phyloP scores from a whole-genome alignment of 92 coral and sea anemone genomes.

The Plumapathes pennacea region DNA sequence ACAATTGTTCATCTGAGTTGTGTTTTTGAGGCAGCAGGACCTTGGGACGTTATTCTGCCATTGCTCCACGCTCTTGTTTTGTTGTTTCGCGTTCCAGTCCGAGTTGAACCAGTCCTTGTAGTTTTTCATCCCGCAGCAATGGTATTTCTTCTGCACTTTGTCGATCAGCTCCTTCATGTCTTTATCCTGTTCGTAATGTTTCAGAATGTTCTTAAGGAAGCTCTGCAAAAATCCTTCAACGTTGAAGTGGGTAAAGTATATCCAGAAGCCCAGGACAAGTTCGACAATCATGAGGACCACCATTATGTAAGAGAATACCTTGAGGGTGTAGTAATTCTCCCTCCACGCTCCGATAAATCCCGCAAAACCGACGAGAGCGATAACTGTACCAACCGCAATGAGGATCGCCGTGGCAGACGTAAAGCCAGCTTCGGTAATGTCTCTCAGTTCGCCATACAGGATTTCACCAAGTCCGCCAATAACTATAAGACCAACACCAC shows the following conservation, averaged over 20 bases:
- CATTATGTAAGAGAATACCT: slow-evolving; percentile 53
- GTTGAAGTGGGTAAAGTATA: slow-evolving; percentile 65
- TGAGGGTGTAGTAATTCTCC: slow-evolving; percentile 47
- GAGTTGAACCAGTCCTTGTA: slow-evolving; percentile 71
- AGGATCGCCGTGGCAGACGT: slow-evolving; percentile 67
- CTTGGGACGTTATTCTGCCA: slow-evolving; percentile 59
- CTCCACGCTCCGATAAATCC: slow-evolving; percentile 65
- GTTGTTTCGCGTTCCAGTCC: slow-evolving; percentile 53
- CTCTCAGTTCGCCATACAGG: slow-evolving; percentile 55
- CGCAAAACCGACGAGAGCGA: slow-evolving; percentile 54
- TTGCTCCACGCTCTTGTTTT: slow-evolving; percentile 38
- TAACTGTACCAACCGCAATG: slow-evolving; percentile 45
- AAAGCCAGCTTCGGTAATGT: slow-evolving; percentile 55
- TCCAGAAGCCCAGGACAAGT: slow-evolving; percentile 53
- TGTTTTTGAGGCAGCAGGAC: slow-evolving; percentile 66
- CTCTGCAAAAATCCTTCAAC: slow-evolving; percentile 48
- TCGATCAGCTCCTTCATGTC: slow-evolving; percentile 48
- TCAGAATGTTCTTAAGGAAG: slow-evolving; percentile 40
- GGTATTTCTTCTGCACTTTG: slow-evolving; percentile 42
- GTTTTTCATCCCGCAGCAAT: slow-evolving; percentile 65
- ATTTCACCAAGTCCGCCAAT: slow-evolving; percentile 67
- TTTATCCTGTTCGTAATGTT: slow-evolving; percentile 41
- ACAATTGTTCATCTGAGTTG: slow-evolving; percentile 50
- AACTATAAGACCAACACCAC: slow-evolving; percentile 55
- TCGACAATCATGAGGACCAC: slow-evolving; percentile 50